These are phyloP conservation scores for Catagonus wagneri DNA, from an alignment of 2,113 vertebrate genomes.

Conservation along the genomic window DNA sequence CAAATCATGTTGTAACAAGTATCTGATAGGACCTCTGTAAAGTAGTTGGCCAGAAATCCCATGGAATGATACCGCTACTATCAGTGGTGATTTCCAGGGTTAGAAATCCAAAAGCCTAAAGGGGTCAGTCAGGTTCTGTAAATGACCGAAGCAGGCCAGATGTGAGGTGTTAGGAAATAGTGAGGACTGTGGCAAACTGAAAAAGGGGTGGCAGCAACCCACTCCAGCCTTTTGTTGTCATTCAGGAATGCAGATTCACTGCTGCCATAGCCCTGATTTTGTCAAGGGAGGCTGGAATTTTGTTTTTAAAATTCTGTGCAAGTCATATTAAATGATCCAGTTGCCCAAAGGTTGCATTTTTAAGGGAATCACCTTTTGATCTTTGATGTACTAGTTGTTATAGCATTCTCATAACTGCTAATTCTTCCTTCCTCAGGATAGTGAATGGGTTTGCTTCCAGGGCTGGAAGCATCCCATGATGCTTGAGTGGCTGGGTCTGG, in stretches of 20 bases:
- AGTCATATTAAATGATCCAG: background rate
- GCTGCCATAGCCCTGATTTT: constrained; percentile 21
- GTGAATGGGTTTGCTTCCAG: constrained; percentile 72
- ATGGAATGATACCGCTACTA: background rate
- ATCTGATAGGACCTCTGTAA: background rate
- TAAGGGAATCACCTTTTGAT: background rate
- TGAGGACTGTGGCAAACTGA: background rate
- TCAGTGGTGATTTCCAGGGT: background rate
- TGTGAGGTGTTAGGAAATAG: background rate
- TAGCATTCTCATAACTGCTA: constrained; percentile 23
- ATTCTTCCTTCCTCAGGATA: constrained; percentile 81
- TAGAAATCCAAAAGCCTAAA: background rate
- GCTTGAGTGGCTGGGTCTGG: constrained; percentile 93
- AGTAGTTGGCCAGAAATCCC: background rate
- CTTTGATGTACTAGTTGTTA: background rate
- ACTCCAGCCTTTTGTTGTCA: background rate
- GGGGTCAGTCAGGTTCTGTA: background rate
- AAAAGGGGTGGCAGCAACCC: background rate
- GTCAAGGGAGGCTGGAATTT: background rate
- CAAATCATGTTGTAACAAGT: background rate
- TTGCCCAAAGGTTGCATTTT: background rate
- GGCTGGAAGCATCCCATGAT: constrained; percentile 85
- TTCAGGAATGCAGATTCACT: background rate
- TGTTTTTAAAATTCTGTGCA: constrained; percentile 18
- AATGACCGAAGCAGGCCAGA: background rate